These are phyloP conservation scores for Eretmocerus hayati DNA, from an alignment of 2,888 invertebrate species.

Conservation along the genomic window DNA sequence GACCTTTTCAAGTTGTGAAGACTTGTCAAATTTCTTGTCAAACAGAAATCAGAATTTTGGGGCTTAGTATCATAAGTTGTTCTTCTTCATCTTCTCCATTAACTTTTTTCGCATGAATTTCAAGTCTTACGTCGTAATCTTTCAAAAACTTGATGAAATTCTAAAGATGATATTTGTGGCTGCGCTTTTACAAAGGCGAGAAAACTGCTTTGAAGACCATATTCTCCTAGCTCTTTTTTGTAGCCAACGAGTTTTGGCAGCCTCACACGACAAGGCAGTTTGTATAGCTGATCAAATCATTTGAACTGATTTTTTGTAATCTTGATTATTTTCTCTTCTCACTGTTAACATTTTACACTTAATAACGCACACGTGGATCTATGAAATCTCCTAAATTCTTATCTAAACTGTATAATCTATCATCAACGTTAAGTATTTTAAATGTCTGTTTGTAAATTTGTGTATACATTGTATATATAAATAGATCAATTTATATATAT, in stretches of 20 bases:
- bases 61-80: too few species aligned
- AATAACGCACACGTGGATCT: conserved; percentile 20
- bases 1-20: too few species aligned
- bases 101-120: too few species aligned
- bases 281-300: conserved; percentile 1
- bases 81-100: background rate
- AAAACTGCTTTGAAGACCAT: too few species aligned
- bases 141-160: too few species aligned
- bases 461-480: conserved; percentile 22
- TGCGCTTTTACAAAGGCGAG: too few species aligned
- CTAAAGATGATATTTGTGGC: too few species aligned
- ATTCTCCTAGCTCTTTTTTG: too few species aligned
- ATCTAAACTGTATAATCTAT: conserved; percentile 19
- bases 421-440: conserved; percentile 23
- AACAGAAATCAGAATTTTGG: too few species aligned
- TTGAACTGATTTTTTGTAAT: conserved; percentile 1
- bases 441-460: conserved; percentile 23
- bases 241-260: background rate
- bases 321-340: conserved; percentile 2
- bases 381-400: conserved; percentile 9
- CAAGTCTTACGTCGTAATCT: too few species aligned
- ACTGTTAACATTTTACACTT: conserved; percentile 14
- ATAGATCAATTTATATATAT: conserved; percentile 23
- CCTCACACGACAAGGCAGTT: background rate
- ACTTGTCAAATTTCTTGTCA: too few species aligned